A percentile compares a stretch with the other conserved stretches of the same genome.
These are phyloP conservation scores for Nomia melanderi DNA, from an alignment of 1,140 invertebrate species.

Conservation along the genomic window DNA sequence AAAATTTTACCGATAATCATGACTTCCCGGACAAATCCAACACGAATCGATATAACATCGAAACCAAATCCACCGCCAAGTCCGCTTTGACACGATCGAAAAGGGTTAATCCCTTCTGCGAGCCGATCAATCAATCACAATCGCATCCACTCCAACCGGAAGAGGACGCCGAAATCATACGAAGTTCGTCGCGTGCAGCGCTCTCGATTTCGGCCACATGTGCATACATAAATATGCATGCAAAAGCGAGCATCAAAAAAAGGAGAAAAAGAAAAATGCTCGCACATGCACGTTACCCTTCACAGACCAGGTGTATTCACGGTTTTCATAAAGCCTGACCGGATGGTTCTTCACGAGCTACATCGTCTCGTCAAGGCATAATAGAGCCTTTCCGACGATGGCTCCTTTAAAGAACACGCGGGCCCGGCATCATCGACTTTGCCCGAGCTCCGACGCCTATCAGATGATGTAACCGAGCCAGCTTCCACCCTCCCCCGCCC, in stretches of 20 bases:
- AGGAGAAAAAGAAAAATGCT: background rate
- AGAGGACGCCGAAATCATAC: too few species aligned
- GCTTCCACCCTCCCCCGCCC: constrained; percentile 37
- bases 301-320: background rate
- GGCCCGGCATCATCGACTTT: constrained; percentile 42
- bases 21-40: too few species aligned
- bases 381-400: constrained; percentile 28
- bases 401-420: constrained; percentile 50
- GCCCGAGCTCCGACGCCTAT: constrained; percentile 39
- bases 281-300: background rate
- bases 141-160: too few species aligned
- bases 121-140: too few species aligned
- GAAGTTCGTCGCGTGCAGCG: background rate
- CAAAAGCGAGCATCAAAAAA: constrained; percentile 2
- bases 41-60: too few species aligned
- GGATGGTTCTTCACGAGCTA: constrained; percentile 20
- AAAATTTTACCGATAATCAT: too few species aligned
- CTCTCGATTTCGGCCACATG: background rate
- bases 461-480: constrained; percentile 70
- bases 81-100: too few species aligned
- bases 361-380: constrained; percentile 21
- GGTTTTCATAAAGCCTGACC: constrained; percentile 25
- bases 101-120: too few species aligned
- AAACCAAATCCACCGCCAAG: too few species aligned
- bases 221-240: constrained; percentile 15